phyloP scores from a whole-genome alignment of 2,888 invertebrate species.

The Drosophila prolongata region DNA sequence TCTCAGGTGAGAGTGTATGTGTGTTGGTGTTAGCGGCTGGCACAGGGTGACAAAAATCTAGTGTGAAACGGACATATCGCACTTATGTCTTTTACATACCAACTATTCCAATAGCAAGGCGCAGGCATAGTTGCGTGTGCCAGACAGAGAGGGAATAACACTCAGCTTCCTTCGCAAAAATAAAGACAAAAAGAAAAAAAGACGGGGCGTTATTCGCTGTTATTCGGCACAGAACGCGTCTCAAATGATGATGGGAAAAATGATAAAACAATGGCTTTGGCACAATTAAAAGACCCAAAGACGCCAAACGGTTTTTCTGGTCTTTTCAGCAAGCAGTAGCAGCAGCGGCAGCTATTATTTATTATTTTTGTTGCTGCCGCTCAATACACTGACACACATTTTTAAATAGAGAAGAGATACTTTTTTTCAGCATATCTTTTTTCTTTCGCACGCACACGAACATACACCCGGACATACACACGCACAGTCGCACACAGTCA shows the following conservation, averaged over 20 bases:
- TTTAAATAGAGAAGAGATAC: constrained; percentile 78
- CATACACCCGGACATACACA: constrained; percentile 23
- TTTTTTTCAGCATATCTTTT: constrained; percentile 73
- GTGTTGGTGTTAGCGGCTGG: constrained; percentile 14
- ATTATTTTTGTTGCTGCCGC: constrained; percentile 56
- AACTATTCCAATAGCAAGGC: constrained; percentile 52
- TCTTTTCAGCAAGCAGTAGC: constrained; percentile 15
- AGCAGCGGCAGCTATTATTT: constrained; percentile 60
- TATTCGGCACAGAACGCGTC: constrained; percentile 69
- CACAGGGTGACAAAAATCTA: constrained; percentile 66
- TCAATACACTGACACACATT: constrained; percentile 79
- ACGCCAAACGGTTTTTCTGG: constrained; percentile 40
- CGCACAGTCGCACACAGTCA: constrained; percentile 25
- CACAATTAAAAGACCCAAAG: constrained; percentile 62
- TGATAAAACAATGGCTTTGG: constrained; percentile 71
- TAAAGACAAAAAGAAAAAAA: not conserved
- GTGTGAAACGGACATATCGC: constrained; percentile 38
- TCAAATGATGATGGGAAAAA: constrained; percentile 62
- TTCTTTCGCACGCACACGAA: constrained; percentile 62
- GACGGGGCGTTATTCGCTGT: constrained; percentile 61
- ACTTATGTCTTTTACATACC: constrained; percentile 57
- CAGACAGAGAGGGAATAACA: constrained; percentile 39
- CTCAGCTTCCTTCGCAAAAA: constrained; percentile 43
- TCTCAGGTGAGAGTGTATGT: constrained; percentile 65
- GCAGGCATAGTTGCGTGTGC: constrained; percentile 58